These are phyloP conservation scores for Chymomyza caudatula DNA, from an alignment of 2,888 invertebrate genomes.

Conservation along the genomic window DNA sequence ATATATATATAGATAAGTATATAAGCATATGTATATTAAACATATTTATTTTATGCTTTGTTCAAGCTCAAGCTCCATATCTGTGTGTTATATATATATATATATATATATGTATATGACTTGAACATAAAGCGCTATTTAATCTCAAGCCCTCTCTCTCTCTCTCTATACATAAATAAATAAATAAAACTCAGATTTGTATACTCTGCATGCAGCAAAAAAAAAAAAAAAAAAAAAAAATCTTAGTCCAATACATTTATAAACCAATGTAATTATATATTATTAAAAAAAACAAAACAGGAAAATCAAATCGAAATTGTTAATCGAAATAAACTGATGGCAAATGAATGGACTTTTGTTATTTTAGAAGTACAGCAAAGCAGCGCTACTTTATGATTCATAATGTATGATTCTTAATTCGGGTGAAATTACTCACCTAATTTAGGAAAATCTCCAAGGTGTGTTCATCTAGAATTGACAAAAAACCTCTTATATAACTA, in stretches of 20 bases:
- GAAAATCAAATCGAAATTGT: neutral
- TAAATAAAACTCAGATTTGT: neutral
- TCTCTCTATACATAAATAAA: neutral
- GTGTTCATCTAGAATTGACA: no score
- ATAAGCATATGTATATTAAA: neutral
- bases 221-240: no score
- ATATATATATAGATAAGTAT: neutral
- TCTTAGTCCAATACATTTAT: neutral
- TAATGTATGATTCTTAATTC: no score
- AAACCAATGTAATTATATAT: neutral
- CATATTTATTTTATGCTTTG: conserved; percentile 28
- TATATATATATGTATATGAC: neutral
- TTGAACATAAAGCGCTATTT: conserved; percentile 27
- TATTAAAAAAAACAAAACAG: neutral
- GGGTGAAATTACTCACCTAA: no score
- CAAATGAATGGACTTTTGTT: no score
- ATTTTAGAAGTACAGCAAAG: no score
- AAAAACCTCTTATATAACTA: no score
- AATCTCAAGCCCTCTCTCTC: conserved; percentile 6
- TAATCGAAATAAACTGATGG: neutral
- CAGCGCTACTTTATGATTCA: no score
- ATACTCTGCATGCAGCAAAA: neutral
- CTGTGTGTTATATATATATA: neutral
- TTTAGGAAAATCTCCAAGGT: no score
- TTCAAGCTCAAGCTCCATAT: neutral